Percentiles rank a stretch among this genome's conserved stretches.
Conservation (phyloP, 2,797 vertebrate genomes). For the Schizopygopsis pylzovi region DNA sequence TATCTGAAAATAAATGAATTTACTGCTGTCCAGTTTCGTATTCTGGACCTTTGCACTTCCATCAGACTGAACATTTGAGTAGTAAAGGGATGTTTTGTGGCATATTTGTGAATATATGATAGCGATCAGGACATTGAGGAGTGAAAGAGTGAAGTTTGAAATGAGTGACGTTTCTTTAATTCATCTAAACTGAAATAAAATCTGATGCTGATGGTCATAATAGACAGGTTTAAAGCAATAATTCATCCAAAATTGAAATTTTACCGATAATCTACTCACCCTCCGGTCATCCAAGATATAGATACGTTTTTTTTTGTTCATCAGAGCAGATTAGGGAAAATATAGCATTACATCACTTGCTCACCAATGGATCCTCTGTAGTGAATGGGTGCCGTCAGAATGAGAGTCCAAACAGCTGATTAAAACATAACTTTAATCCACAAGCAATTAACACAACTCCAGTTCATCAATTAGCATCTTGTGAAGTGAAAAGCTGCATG, state of each 20-base stretch:
- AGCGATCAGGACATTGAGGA: conserved; percentile 83
- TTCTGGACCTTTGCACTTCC: conserved; percentile 17
- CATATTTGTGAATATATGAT: conserved; percentile 69
- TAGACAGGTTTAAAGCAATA: background rate
- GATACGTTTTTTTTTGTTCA: background rate
- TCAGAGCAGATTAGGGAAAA: background rate
- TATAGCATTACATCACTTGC: background rate
- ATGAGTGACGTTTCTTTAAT: background rate
- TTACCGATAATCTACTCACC: background rate
- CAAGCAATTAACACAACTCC: too few species aligned
- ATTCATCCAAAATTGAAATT: too few species aligned
- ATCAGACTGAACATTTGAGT: conserved; percentile 3
- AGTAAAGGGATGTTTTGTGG: background rate
- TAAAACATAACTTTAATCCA: too few species aligned
- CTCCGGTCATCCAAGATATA: background rate
- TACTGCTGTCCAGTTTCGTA: conserved; percentile 49
- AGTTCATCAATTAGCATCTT: too few species aligned
- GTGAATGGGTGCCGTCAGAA: background rate
- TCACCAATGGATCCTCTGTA: background rate
- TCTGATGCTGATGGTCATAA: background rate
- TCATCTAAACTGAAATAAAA: background rate
- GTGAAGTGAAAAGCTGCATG: background rate
- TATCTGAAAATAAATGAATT: conserved; percentile 34
- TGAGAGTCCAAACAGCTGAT: background rate
- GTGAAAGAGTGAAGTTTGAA: conserved; percentile 65